A percentile compares a stretch with the other conserved stretches of the same genome.
Evolutionary conservation across 2,888 invertebrate species (phyloP).

Genomic region (Ramazzottius varieornatus): DNA sequence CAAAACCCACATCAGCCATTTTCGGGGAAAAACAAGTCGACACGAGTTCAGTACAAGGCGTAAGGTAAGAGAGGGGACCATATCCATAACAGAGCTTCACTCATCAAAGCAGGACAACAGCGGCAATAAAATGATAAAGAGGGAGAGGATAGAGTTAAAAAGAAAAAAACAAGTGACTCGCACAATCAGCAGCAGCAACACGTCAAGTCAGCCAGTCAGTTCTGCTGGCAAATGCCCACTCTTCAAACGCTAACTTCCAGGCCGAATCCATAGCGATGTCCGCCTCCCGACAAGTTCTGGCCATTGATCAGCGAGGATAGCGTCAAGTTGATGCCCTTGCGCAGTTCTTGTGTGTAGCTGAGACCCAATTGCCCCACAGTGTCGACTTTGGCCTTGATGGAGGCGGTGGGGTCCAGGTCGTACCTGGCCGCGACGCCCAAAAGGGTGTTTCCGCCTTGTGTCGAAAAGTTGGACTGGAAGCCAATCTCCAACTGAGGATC

Average conservation of each 20-base stretch:
- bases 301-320: slow-evolving; percentile 1
- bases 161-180: too few relatives aligned
- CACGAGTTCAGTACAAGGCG: too few relatives aligned
- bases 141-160: too few relatives aligned
- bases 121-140: too few relatives aligned
- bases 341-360: slow-evolving; percentile 2
- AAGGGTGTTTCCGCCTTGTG: background rate
- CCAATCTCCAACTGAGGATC: background rate
- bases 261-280: slow-evolving; percentile 3
- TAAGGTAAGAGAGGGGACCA: too few relatives aligned
- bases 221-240: too few relatives aligned
- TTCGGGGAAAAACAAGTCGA: too few relatives aligned
- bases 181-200: too few relatives aligned
- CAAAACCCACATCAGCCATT: too few relatives aligned
- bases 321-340: slow-evolving; percentile 2
- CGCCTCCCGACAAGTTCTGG: background rate
- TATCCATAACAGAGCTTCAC: too few relatives aligned
- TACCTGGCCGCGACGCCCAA: background rate
- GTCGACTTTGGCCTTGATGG: slow-evolving; percentile 1
- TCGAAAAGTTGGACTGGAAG: slow-evolving; percentile 1
- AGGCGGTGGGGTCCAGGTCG: background rate
- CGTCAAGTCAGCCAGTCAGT: too few relatives aligned
- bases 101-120: too few relatives aligned
- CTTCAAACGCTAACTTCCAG: background rate
- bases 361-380: background rate